Evolutionary conservation across 2,113 vertebrate genomes (phyloP).

Genomic region (Aptenodytes forsteri): DNA sequence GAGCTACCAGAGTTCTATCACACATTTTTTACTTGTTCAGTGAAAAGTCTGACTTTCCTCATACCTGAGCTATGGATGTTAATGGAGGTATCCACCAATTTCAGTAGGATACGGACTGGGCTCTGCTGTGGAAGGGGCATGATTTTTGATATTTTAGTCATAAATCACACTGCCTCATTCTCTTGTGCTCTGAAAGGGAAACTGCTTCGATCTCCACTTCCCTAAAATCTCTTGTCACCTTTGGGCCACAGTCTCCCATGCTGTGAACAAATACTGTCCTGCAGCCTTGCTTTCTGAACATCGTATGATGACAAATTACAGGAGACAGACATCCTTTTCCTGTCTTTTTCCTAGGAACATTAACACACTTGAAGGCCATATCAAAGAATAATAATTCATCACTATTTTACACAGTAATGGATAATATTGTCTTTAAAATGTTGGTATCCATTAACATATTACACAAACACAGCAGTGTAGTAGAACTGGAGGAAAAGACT

Average conservation of each 20-base stretch:
- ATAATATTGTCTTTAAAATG: neutral
- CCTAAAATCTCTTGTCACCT: neutral
- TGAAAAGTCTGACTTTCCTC: neutral
- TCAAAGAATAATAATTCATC: neutral
- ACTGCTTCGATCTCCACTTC: neutral
- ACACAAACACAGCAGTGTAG: neutral
- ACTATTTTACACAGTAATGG: neutral
- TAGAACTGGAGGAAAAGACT: neutral
- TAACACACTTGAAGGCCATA: neutral
- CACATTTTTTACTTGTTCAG: neutral
- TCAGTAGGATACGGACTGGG: fast-evolving
- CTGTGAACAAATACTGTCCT: neutral
- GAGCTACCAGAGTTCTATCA: neutral
- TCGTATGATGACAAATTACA: fast-evolving
- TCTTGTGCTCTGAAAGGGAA: neutral
- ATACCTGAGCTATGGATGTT: neutral
- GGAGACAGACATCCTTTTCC: neutral
- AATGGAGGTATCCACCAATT: neutral
- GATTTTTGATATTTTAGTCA: neutral
- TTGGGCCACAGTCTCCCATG: neutral
- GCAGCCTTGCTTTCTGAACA: neutral
- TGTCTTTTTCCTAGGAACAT: neutral
- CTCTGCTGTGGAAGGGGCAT: neutral
- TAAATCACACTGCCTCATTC: neutral
- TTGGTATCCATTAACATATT: neutral